Evolutionary conservation across 1,140 invertebrate genomes (phyloP), one percentile per base, ranked within the genome.

Genomic region (Oncopodura yosiiana): DNA sequence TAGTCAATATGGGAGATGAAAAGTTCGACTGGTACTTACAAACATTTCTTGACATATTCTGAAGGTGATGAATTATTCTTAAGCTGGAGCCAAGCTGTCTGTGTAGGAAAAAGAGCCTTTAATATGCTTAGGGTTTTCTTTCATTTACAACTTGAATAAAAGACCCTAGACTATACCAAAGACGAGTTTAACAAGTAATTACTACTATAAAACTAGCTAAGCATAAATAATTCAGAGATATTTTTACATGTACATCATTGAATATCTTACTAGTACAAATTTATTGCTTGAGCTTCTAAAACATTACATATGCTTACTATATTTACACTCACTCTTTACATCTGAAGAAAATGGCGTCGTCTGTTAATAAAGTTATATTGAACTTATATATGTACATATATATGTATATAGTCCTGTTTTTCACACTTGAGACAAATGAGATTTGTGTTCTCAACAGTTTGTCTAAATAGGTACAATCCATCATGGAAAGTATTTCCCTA

Each of bases 391-490:
- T 6, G 16, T 18, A 8, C 38, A 18, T 9, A 18, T 8, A 6
- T 5, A 6, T 42, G 26, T 43, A 52, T 34, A 18, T 8, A 4
- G 43, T 42, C 38, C 18, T 16, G 26, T 37, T 26, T 49, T 54
- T 54, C 55, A 48, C 52, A 55, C 23, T 45, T n/a, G 32, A 56
- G 58, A 60, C 53, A 60, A 60, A 60, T 60, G 58, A 60, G 58
- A 52, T 38, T 60, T 49, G 49, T 56, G 58, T 60, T 55, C 46
- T 60, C 53, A 60, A 49, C 48, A 56, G 58, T 60, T 50, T 56
- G 58, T 60, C 56, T 60, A 60, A 60, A 60, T 56, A 60, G 58
- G 58, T 32, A 39, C 49, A 56, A 60, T 60, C 53, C 53, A 60
- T 60, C 58, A 56, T 53, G 44, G 44, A 60, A 49, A 50, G 56